Base-by-base conservation (phyloP, 2,888 invertebrate genomes). In the Xanthorhoe spadicearia region DNA sequence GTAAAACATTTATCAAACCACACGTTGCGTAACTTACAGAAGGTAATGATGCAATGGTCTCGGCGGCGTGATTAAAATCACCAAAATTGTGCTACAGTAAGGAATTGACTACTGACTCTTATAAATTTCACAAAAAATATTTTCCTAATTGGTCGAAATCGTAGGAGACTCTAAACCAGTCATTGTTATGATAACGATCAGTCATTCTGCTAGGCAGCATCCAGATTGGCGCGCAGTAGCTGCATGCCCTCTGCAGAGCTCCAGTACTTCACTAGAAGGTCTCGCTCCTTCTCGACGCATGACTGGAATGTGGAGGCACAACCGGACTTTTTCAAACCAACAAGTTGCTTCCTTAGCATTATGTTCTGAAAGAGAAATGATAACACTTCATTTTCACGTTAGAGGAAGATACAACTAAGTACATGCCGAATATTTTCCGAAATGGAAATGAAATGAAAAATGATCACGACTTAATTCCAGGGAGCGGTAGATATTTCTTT, bases 221-320 rank as follows among this genome's bases (percentile, higher is more conserved):
- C 56, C 19, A 59, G 55, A 51, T 51, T 60, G 5, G 84, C 81
- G 60, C 86, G 83, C 32, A 91, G 71, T 53, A 83, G 66, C 60
- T 86, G 93, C 82, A 96, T 96, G 74, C 96, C 97, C 77, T 96
- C 96, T 0, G 90, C 81, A 1, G 96, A 95, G 69, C 94, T 94
- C 97, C 97, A 97, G 79, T 96, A 95, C 71, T 96, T 94, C 5
- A 95, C 89, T 66, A 97, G 92, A 35, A 96, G 87, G 76, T 95
- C 94, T 64, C 95, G 94, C 85, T 97, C 97, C 3, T 94, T 93
- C 72, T 95, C 95, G 77, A 97, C 89, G 55, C 94, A 93, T 28
- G 94, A 88, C 74, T 95, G 94, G 95, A 92, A 84, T 94, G 64
- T 64, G 50, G 94, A 81, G 92, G 94, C 70, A 94, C 94, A 75